A percentile compares a stretch with the other conserved stretches of the same genome.
Evolutionary conservation across 2,888 invertebrate genomes (phyloP).

Genomic region (Clitarchus hookeri): DNA sequence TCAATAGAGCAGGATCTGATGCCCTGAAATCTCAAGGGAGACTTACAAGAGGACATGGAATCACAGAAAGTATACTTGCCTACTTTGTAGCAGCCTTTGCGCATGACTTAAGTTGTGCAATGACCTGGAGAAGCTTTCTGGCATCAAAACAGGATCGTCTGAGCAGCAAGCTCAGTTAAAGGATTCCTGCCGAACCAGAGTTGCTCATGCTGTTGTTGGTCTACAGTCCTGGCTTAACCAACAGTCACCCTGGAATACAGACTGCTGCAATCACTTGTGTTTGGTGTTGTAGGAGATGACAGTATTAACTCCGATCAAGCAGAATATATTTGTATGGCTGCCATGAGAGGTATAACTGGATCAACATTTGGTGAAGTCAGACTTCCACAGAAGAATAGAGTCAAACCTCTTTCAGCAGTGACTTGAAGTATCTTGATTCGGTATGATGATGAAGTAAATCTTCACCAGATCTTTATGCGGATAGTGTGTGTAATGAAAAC

Average conservation of each 20-base stretch:
- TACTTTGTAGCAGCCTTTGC: background rate
- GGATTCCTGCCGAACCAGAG: background rate
- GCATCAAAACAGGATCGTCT: background rate
- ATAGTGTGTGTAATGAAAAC: no score
- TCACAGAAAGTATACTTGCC: background rate
- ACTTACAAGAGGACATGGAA: background rate
- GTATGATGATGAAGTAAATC: background rate
- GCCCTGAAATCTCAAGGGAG: background rate
- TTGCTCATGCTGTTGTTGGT: background rate
- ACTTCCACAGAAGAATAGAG: background rate
- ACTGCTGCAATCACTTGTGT: background rate
- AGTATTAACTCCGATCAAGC: background rate
- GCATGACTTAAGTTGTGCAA: background rate
- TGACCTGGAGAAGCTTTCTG: background rate
- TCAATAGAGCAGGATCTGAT: background rate
- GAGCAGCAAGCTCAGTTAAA: background rate
- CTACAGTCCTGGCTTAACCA: background rate
- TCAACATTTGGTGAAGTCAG: background rate
- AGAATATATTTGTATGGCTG: background rate
- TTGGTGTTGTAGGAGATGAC: background rate
- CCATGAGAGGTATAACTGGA: background rate
- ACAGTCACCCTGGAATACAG: background rate
- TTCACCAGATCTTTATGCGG: background rate
- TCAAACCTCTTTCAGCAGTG: background rate
- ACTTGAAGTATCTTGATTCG: background rate